Conservation (phyloP, 2,113 vertebrate species). For the Cranoglanis bouderius region DNA sequence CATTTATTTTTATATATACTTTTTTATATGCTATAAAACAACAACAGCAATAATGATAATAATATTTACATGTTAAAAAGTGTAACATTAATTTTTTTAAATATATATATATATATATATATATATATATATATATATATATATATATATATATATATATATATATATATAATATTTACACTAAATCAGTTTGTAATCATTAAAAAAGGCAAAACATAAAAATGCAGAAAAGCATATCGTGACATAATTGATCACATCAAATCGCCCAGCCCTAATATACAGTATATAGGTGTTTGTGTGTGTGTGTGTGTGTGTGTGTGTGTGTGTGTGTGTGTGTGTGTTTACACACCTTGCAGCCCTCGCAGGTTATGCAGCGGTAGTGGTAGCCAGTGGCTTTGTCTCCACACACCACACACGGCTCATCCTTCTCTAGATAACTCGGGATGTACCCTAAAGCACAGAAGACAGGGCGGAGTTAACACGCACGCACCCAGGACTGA, state of each 20-base stretch:
- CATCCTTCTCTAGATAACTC: slow-evolving; percentile 99
- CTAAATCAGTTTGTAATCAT: no score
- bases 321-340: not conserved
- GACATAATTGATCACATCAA: no score
- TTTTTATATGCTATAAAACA: not conserved
- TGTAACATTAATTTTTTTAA: no score
- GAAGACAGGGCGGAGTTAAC: not conserved
- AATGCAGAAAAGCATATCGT: no score
- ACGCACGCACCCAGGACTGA: slow-evolving; percentile 1
- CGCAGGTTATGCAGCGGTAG: slow-evolving; percentile 98
- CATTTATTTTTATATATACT: no score
- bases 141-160: no score
- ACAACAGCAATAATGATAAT: no score
- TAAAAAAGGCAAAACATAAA: not conserved
- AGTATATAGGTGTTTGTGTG: slow-evolving; percentile 61
- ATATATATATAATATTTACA: no score
- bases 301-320: no score
- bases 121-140: no score
- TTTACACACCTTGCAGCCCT: slow-evolving; percentile 91
- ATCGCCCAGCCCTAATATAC: not conserved
- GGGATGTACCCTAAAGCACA: slow-evolving; percentile 89
- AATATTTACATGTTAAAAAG: no score
- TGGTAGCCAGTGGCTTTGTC: slow-evolving; percentile 98
- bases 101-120: no score
- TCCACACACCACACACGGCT: slow-evolving; percentile 97